Conservation (phyloP, 2,888 invertebrate genomes). For the Drosophila bunnanda region DNA sequence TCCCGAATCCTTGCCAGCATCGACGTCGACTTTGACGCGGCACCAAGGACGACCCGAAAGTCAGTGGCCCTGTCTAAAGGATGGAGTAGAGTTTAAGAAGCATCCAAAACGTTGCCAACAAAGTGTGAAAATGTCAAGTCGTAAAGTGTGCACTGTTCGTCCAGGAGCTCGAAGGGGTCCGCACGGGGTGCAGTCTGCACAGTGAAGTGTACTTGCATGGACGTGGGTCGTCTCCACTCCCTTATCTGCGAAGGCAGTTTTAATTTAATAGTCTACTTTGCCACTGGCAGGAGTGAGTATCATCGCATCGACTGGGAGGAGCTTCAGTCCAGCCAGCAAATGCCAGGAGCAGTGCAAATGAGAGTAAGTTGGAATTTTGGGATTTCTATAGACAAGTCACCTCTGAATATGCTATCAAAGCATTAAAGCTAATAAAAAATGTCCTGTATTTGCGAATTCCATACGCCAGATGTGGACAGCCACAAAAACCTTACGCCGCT, state of each 20-base stretch:
- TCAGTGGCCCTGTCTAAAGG: slow-evolving; percentile 39
- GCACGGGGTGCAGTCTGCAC: slow-evolving; percentile 14
- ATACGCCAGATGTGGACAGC: slow-evolving; percentile 8
- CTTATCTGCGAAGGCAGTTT: slow-evolving; percentile 35
- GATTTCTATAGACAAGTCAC: slow-evolving; percentile 18
- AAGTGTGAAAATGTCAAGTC: slow-evolving; percentile 84
- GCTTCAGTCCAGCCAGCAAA: neutral
- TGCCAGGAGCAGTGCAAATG: neutral
- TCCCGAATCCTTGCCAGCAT: slow-evolving; percentile 48
- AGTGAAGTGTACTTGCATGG: slow-evolving; percentile 26
- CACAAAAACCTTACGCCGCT: neutral
- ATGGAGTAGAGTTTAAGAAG: slow-evolving; percentile 39
- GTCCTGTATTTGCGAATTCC: slow-evolving; percentile 65
- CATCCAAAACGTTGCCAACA: slow-evolving; percentile 70
- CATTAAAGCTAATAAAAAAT: slow-evolving; percentile 31
- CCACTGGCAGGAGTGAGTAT: neutral
- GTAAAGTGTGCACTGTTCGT: slow-evolving; percentile 70
- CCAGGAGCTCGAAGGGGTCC: slow-evolving; percentile 7
- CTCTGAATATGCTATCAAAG: neutral
- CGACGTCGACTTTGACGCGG: slow-evolving; percentile 52
- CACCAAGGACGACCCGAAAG: slow-evolving; percentile 53
- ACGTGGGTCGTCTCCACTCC: neutral
- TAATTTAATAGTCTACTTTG: slow-evolving; percentile 36
- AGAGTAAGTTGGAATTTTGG: neutral
- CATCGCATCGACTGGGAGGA: neutral